Conservation (phyloP, 2,888 invertebrate genomes). For the Melieria crassipennis region DNA sequence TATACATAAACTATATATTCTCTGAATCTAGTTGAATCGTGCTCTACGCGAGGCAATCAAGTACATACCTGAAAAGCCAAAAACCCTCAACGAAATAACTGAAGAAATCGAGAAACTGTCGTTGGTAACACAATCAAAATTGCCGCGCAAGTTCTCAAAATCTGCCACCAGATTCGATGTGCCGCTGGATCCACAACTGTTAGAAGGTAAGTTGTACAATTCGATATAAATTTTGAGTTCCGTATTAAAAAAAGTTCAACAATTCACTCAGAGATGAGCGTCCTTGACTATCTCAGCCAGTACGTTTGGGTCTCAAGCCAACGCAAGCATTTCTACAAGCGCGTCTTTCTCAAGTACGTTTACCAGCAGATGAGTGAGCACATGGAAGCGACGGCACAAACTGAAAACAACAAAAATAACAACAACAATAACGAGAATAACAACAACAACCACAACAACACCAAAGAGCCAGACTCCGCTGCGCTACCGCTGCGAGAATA, state of each 20-base stretch:
- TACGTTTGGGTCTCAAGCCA: slow-evolving; percentile 72
- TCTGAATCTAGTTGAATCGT: slow-evolving; percentile 54
- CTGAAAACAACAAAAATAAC: slow-evolving; percentile 2
- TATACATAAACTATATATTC: neutral
- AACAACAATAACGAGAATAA: slow-evolving; percentile 8
- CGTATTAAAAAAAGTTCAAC: neutral
- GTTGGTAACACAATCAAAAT: slow-evolving; percentile 62
- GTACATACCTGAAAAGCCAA: slow-evolving; percentile 53
- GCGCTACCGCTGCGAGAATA: slow-evolving; percentile 46
- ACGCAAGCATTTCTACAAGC: slow-evolving; percentile 69
- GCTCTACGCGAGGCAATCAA: slow-evolving; percentile 62
- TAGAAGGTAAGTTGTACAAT: slow-evolving; percentile 54
- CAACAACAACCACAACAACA: neutral
- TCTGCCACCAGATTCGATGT: slow-evolving; percentile 80
- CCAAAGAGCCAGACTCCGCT: slow-evolving; percentile 42
- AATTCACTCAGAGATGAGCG: slow-evolving; percentile 70
- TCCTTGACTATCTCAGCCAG: slow-evolving; percentile 76
- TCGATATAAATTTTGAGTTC: too few relatives aligned
- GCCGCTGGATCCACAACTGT: slow-evolving; percentile 73
- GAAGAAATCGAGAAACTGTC: slow-evolving; percentile 50
- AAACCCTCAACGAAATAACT: slow-evolving; percentile 38
- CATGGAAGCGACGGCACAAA: slow-evolving; percentile 45
- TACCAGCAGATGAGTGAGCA: slow-evolving; percentile 59
- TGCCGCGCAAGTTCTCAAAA: slow-evolving; percentile 80
- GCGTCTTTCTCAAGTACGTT: slow-evolving; percentile 67